These are phyloP conservation scores for Neoseiulus cucumeris DNA, from an alignment of 1,140 invertebrate genomes.

Conservation along the genomic window DNA sequence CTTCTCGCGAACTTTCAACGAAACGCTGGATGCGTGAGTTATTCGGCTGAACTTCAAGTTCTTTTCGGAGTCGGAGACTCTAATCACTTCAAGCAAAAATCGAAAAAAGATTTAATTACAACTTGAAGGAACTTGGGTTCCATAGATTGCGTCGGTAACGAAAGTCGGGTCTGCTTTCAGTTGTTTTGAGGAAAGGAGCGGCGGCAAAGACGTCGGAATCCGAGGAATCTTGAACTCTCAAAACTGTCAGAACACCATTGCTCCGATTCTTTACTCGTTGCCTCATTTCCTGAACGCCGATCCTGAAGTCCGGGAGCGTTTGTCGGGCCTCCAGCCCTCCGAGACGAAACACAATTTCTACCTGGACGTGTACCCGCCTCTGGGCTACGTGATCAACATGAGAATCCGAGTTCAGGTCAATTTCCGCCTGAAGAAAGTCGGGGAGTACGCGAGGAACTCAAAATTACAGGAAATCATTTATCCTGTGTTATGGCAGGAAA, in stretches of 20 bases:
- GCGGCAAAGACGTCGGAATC: too few relatives aligned
- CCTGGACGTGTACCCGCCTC: background rate
- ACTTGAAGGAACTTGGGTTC: too few relatives aligned
- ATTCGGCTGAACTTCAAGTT: too few relatives aligned
- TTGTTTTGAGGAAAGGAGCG: too few relatives aligned
- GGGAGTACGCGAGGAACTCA: too few relatives aligned
- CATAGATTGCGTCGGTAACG: too few relatives aligned
- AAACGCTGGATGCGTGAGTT: too few relatives aligned
- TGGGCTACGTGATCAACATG: background rate
- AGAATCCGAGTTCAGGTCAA: background rate
- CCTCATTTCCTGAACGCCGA: background rate
- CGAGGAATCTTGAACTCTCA: background rate
- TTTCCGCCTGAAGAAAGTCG: background rate
- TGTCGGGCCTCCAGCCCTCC: background rate
- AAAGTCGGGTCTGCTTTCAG: too few relatives aligned
- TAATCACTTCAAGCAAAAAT: too few relatives aligned
- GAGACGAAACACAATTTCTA: background rate
- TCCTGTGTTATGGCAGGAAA: background rate
- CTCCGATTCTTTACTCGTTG: background rate
- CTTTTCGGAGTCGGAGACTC: too few relatives aligned
- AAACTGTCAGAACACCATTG: background rate
- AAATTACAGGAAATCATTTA: background rate
- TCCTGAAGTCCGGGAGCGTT: background rate
- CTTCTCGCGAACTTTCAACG: too few relatives aligned
- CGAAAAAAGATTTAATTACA: too few relatives aligned